Conservation (phyloP, 2,797 vertebrate genomes). For the Anas bahamensis region DNA sequence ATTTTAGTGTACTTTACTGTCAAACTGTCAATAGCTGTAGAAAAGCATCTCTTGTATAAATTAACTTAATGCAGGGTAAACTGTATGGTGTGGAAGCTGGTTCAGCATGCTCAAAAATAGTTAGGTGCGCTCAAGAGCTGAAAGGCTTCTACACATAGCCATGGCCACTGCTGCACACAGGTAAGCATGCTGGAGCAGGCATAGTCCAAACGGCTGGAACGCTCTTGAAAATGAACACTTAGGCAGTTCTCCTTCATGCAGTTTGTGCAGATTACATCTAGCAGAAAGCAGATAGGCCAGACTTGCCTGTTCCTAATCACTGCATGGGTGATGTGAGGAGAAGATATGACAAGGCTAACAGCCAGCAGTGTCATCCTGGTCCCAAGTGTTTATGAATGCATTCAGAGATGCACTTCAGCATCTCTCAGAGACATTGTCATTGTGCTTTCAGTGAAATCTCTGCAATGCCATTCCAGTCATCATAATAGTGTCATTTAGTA, state of each 20-base stretch:
- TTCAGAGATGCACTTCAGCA: not conserved
- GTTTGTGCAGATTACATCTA: not conserved
- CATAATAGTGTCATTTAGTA: conserved; percentile 43
- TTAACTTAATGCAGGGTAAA: not conserved
- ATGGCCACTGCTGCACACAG: not conserved
- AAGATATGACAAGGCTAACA: not conserved
- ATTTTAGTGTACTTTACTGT: not conserved
- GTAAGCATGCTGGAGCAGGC: not conserved
- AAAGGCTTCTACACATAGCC: not conserved
- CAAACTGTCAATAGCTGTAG: not conserved
- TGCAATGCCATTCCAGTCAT: not conserved
- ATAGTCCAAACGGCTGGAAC: not conserved
- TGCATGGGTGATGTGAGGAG: not conserved
- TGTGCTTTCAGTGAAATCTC: not conserved
- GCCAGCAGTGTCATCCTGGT: not conserved
- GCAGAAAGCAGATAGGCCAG: not conserved
- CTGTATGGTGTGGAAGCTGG: not conserved
- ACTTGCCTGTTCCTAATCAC: not conserved
- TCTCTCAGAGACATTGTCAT: not conserved
- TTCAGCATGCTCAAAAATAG: not conserved
- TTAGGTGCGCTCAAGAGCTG: not conserved
- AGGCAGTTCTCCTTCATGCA: not conserved
- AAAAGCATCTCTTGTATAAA: not conserved
- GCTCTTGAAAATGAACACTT: not conserved
- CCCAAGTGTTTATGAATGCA: not conserved